Percentiles rank a stretch among this genome's conserved stretches.
Evolutionary conservation across 1,140 invertebrate genomes (phyloP).

Genomic region (Sinonovacula constricta): DNA sequence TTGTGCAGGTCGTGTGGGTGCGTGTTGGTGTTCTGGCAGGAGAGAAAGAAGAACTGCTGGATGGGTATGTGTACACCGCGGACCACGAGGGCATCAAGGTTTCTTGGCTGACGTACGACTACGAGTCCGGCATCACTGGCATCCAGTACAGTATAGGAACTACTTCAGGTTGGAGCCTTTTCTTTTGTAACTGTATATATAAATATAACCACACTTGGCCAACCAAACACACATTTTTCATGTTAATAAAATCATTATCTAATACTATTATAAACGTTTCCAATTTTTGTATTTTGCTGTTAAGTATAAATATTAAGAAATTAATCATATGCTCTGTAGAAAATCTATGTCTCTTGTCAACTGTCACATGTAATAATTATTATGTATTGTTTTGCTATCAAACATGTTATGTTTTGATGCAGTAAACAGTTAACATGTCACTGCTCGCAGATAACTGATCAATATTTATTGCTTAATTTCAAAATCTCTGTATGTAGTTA

Average conservation of each 20-base stretch:
- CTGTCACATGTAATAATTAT: too few relatives aligned
- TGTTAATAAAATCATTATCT: neutral
- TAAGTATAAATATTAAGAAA: neutral
- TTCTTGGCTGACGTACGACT: slow-evolving; percentile 56
- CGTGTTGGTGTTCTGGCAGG: slow-evolving; percentile 56
- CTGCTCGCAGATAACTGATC: too few relatives aligned
- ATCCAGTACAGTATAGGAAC: slow-evolving; percentile 62
- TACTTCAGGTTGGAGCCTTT: slow-evolving; percentile 55
- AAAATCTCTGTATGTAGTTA: too few relatives aligned
- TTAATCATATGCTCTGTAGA: neutral
- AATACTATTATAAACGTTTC: neutral
- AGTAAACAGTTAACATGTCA: too few relatives aligned
- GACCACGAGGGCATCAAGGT: slow-evolving; percentile 60
- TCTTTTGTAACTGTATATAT: neutral
- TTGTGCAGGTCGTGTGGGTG: slow-evolving; percentile 51
- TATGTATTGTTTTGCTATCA: too few relatives aligned
- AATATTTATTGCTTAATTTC: too few relatives aligned
- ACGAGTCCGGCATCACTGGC: slow-evolving; percentile 54
- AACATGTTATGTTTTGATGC: too few relatives aligned
- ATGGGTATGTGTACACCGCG: slow-evolving; percentile 56
- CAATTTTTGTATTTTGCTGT: neutral
- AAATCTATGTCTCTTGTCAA: too few relatives aligned
- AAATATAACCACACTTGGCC: neutral
- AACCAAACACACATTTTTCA: neutral
- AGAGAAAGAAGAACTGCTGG: slow-evolving; percentile 56